Evolutionary conservation across 2,797 vertebrate species (phyloP).

Genomic region (Acrossocheilus fasciatus): DNA sequence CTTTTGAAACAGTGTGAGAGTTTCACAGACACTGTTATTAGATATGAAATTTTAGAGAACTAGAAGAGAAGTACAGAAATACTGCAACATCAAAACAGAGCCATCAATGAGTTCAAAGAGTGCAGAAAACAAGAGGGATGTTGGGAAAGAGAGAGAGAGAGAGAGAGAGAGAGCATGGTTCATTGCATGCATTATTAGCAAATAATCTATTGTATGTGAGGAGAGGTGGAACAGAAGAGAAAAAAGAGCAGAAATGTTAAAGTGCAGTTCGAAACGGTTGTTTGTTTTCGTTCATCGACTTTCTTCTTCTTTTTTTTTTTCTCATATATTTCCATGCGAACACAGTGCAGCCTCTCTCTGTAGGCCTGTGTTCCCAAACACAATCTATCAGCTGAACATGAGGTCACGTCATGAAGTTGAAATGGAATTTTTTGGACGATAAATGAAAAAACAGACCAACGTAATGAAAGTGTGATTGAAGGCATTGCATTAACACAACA

Average conservation of each 20-base stretch:
- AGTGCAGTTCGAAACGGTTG: background rate
- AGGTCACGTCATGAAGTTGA: conserved; percentile 5
- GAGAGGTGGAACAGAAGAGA: background rate
- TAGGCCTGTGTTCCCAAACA: background rate
- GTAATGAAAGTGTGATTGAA: conserved; percentile 30
- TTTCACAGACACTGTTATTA: background rate
- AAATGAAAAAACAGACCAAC: conserved; percentile 30
- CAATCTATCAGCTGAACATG: background rate
- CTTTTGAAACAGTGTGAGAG: background rate
- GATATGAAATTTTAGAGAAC: background rate
- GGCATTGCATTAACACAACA: conserved; percentile 21
- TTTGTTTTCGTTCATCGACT: background rate
- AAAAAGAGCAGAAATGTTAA: background rate
- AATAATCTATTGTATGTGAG: background rate
- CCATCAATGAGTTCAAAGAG: conserved; percentile 8
- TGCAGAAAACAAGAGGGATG: conserved; percentile 9
- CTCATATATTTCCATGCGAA: background rate
- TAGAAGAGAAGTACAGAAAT: background rate
- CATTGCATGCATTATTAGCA: background rate
- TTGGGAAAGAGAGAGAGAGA: background rate
- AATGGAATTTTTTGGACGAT: background rate
- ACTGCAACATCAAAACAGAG: conserved; percentile 4
- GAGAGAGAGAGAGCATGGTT: background rate
- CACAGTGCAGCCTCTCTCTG: background rate
- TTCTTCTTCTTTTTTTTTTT: background rate